Percentiles rank a stretch among this genome's conserved stretches.
These are phyloP conservation scores for Leucozona laternaria DNA, from an alignment of 2,888 invertebrate genomes.

Conservation along the genomic window DNA sequence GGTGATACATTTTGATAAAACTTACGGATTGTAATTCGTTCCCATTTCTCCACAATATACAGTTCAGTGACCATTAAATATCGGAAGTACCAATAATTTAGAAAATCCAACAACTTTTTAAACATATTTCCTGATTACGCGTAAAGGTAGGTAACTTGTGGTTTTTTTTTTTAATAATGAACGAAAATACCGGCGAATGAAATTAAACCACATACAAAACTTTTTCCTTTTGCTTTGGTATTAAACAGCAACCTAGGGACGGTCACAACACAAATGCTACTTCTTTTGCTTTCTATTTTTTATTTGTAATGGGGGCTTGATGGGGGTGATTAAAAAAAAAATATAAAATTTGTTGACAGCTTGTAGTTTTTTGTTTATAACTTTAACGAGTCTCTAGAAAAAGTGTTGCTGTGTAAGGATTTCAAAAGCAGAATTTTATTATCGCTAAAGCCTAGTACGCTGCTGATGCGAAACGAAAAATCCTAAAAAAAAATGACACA, in stretches of 20 bases:
- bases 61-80: slow-evolving; percentile 88
- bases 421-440: no score
- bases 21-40: slow-evolving; percentile 88
- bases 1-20: neutral
- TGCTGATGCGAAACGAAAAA: no score
- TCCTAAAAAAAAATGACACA: no score
- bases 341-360: neutral
- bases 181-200: slow-evolving; percentile 7
- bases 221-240: neutral
- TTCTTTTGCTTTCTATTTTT: no score
- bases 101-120: slow-evolving; percentile 84
- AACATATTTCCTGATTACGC: slow-evolving; percentile 76
- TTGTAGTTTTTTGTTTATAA: neutral
- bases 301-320: no score
- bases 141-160: no score
- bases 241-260: neutral
- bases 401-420: neutral
- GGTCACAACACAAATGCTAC: neutral
- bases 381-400: neutral
- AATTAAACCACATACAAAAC: neutral
- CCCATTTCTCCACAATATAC: slow-evolving; percentile 90
- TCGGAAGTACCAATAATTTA: slow-evolving; percentile 88
- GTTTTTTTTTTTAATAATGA: neutral
- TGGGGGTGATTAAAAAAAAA: no score
- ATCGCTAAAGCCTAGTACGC: no score